phyloP scores from a whole-genome alignment of 1,140 invertebrate genomes.

The Drosophila littoralis region DNA sequence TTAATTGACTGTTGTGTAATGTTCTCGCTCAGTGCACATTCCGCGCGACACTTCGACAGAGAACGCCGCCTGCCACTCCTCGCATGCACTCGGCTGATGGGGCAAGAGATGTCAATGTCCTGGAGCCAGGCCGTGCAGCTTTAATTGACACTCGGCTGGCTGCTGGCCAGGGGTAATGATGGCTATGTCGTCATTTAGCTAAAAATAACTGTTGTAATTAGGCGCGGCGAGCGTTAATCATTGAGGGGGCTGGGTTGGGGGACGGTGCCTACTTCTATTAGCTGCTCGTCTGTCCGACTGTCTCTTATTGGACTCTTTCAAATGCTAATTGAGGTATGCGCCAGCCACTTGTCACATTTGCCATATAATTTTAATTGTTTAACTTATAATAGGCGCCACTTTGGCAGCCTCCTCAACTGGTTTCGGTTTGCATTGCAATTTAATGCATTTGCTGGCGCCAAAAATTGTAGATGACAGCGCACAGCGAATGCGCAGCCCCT shows the following conservation, averaged over 20 bases:
- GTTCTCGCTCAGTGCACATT: slow-evolving; percentile 61
- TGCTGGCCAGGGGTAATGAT: slow-evolving; percentile 30
- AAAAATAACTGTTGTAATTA: slow-evolving; percentile 75
- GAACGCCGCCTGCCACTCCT: slow-evolving; percentile 50
- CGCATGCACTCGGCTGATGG: slow-evolving; percentile 43
- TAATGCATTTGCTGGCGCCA: slow-evolving; percentile 78
- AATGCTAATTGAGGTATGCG: slow-evolving; percentile 78
- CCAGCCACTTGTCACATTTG: slow-evolving; percentile 78
- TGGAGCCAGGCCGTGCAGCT: slow-evolving; percentile 46
- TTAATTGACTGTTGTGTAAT: slow-evolving; percentile 82
- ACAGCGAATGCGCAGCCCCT: neutral
- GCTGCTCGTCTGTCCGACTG: neutral
- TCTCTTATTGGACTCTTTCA: slow-evolving; percentile 36
- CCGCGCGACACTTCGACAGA: slow-evolving; percentile 59
- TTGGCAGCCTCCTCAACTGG: slow-evolving; percentile 16
- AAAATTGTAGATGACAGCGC: slow-evolving; percentile 39
- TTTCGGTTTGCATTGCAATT: slow-evolving; percentile 42
- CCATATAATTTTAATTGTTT: slow-evolving; percentile 77
- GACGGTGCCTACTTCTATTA: slow-evolving; percentile 27
- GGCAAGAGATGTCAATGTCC: slow-evolving; percentile 59
- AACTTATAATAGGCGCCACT: slow-evolving; percentile 74
- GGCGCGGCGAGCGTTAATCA: slow-evolving; percentile 41
- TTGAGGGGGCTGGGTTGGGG: slow-evolving; percentile 2
- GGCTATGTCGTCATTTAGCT: slow-evolving; percentile 69
- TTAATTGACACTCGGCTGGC: slow-evolving; percentile 61